Conservation (phyloP, 2,113 vertebrate species). For the Orthonyx spaldingii region DNA sequence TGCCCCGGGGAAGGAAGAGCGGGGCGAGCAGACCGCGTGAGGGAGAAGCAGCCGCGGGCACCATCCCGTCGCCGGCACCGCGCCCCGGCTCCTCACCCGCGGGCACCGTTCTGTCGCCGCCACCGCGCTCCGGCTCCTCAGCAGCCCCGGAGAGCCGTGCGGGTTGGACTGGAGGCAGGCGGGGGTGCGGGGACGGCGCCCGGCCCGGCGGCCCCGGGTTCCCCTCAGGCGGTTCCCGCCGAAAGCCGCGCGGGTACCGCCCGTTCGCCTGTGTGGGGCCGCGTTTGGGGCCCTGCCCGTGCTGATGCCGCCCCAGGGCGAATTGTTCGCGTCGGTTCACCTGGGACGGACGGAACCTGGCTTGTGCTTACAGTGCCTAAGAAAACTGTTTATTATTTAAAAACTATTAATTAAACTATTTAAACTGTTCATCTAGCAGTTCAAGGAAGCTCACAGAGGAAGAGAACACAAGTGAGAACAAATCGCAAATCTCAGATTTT, state of each 20-base stretch:
- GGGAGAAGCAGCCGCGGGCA: neutral
- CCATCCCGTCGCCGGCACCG: neutral
- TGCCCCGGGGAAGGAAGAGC: rapidly evolving
- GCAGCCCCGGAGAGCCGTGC: neutral
- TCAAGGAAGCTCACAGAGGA: neutral
- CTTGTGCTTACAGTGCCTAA: rapidly evolving
- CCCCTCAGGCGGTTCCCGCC: neutral
- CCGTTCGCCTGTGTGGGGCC: rapidly evolving
- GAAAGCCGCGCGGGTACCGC: neutral
- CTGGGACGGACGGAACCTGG: neutral
- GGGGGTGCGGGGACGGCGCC: rapidly evolving
- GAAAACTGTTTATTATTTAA: neutral
- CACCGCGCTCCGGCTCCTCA: neutral
- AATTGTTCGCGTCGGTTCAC: rapidly evolving
- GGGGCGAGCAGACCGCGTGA: too few species aligned
- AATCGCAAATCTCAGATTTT: rapidly evolving
- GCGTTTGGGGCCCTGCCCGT: neutral
- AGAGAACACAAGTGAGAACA: neutral
- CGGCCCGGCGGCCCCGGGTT: neutral
- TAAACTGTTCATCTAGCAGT: neutral
- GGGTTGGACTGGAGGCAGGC: too few species aligned
- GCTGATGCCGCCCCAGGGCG: neutral
- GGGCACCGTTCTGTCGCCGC: neutral
- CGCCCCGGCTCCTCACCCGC: neutral
- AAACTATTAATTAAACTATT: neutral